phyloP scores from a whole-genome alignment of 2,113 vertebrate species.

The Malaclemys terrapin region DNA sequence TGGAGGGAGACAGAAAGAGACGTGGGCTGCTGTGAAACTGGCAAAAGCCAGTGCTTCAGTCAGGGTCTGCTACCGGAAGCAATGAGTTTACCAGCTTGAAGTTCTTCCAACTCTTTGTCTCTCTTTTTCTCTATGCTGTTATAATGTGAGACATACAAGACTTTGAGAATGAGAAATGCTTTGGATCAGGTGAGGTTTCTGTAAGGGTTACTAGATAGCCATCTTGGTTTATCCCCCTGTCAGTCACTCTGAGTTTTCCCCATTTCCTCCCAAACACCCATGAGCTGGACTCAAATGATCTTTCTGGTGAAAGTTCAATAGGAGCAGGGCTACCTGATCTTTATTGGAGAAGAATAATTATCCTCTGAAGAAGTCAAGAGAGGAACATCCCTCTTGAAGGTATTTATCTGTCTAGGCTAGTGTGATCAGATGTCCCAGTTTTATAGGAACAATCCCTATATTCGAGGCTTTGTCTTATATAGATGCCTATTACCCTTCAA shows the following conservation, averaged over 20 bases:
- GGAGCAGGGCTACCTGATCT: background rate
- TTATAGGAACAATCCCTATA: no score
- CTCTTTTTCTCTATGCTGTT: background rate
- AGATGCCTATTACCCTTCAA: no score
- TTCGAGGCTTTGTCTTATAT: no score
- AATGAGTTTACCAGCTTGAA: background rate
- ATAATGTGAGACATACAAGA: background rate
- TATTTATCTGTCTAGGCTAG: no score
- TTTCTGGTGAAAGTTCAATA: background rate
- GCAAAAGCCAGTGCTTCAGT: background rate
- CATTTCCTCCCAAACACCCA: background rate
- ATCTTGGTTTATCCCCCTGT: fast-evolving
- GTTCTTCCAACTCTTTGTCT: background rate
- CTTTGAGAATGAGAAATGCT: background rate
- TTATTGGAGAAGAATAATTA: background rate
- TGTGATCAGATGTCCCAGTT: no score
- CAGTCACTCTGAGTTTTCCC: background rate
- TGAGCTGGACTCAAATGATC: fast-evolving
- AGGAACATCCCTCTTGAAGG: no score
- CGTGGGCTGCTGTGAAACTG: background rate
- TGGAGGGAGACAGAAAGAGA: background rate
- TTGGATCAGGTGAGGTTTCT: background rate
- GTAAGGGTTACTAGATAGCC: background rate
- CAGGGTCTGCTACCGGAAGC: background rate
- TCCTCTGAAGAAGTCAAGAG: background rate